These are phyloP conservation scores for Mormoops blainvillei DNA, from an alignment of 2,113 vertebrate genomes.

Conservation along the genomic window DNA sequence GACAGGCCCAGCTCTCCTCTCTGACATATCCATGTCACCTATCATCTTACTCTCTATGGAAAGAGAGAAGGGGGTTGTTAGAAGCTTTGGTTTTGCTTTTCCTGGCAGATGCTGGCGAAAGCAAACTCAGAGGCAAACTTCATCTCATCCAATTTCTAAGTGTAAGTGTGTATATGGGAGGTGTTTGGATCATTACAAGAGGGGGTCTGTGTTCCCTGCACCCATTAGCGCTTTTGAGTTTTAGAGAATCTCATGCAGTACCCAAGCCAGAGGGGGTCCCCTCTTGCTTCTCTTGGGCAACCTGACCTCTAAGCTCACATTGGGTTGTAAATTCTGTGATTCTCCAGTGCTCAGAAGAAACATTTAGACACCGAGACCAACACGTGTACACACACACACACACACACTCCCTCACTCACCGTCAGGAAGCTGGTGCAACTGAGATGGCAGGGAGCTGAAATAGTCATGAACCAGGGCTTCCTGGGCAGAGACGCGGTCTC, in stretches of 20 bases:
- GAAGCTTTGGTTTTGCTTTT: slow-evolving; percentile 23
- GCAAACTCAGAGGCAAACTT: slow-evolving; percentile 12
- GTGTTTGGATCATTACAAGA: not conserved
- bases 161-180: not conserved
- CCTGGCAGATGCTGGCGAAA: slow-evolving; percentile 34
- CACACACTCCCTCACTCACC: slow-evolving; percentile 73
- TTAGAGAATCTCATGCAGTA: not conserved
- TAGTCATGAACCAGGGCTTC: slow-evolving; percentile 84
- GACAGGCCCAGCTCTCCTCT: slow-evolving; percentile 18
- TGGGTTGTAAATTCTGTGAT: not conserved
- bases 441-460: slow-evolving; percentile 87
- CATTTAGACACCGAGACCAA: not conserved
- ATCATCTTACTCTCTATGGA: slow-evolving; percentile 46
- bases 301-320: not conserved
- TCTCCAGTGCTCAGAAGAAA: not conserved
- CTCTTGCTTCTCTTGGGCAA: not conserved
- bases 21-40: not conserved
- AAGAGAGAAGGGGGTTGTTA: not conserved
- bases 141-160: not conserved
- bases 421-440: slow-evolving; percentile 85
- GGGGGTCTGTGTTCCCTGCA: not conserved
- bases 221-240: not conserved
- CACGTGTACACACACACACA: not conserved
- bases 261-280: not conserved
- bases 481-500: slow-evolving; percentile 81